These are phyloP conservation scores for Pandemis heparana DNA, from an alignment of 2,888 invertebrate genomes.

Conservation along the genomic window DNA sequence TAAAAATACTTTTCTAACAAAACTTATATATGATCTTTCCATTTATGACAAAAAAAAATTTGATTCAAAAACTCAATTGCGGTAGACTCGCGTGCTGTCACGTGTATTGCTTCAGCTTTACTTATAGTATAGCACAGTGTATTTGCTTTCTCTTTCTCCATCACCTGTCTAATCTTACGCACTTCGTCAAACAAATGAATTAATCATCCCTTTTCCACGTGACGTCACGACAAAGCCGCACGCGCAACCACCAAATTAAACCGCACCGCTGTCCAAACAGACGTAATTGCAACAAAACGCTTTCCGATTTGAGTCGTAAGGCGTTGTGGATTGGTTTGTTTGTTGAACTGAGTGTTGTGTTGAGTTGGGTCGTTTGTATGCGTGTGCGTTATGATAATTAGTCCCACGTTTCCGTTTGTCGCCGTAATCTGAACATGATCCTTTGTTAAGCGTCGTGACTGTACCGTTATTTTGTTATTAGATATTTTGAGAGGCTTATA, in stretches of 20 bases:
- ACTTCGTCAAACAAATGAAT: conserved; percentile 78
- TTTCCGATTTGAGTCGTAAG: not conserved
- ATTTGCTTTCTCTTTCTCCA: no score
- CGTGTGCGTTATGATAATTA: conserved; percentile 60
- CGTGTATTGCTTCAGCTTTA: no score
- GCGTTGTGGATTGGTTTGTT: not conserved
- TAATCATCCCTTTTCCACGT: conserved; percentile 78
- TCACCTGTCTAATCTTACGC: conserved; percentile 51
- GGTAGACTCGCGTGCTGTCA: not conserved
- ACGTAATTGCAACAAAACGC: not conserved
- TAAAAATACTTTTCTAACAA: no score
- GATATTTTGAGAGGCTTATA: conserved; percentile 10
- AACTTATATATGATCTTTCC: no score
- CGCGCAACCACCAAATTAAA: conserved; percentile 73
- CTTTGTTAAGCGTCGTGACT: conserved; percentile 30
- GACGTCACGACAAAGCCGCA: conserved; percentile 81
- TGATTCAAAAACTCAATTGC: no score
- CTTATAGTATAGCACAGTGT: no score
- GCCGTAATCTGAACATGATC: conserved; percentile 34
- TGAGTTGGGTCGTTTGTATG: not conserved
- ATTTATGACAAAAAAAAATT: no score
- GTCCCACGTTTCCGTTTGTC: conserved; percentile 65
- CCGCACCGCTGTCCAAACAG: not conserved
- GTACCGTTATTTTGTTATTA: conserved; percentile 29
- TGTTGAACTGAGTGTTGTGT: not conserved